Percentiles rank a stretch among this genome's conserved stretches.
Evolutionary conservation across 2,888 invertebrate genomes (phyloP).

Genomic region (Sinohyriopsis cumingii): DNA sequence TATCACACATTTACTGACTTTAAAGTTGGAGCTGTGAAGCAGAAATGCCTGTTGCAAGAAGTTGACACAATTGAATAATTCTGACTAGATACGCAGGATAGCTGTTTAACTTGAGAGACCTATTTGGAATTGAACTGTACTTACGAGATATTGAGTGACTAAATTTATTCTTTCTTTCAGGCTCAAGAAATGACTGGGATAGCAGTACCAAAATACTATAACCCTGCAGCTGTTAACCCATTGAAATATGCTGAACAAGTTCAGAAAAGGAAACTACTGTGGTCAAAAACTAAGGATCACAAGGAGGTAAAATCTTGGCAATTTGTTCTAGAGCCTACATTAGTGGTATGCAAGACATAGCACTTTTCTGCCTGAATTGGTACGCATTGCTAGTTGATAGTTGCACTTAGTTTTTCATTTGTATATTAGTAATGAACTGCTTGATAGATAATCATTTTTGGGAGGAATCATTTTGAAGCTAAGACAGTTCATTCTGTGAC

Average conservation of each 20-base stretch:
- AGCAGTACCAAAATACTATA: constrained; percentile 81
- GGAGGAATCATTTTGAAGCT: too few species aligned
- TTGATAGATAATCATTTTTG: too few species aligned
- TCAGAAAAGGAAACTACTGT: constrained; percentile 91
- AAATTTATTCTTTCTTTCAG: constrained; percentile 34
- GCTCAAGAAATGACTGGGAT: constrained; percentile 74
- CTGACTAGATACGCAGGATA: too few species aligned
- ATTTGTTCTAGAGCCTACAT: too few species aligned
- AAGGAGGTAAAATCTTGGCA: constrained; percentile 45
- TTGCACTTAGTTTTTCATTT: too few species aligned
- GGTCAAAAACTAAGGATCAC: constrained; percentile 75
- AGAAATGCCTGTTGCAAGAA: too few species aligned
- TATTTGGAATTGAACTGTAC: neutral
- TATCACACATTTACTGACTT: neutral
- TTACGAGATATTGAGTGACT: neutral
- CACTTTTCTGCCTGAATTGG: too few species aligned
- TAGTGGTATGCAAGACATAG: too few species aligned
- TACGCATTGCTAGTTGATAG: too few species aligned
- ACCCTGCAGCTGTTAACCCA: constrained; percentile 83
- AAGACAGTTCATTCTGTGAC: too few species aligned
- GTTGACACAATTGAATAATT: too few species aligned
- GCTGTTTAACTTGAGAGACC: neutral
- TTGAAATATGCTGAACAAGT: constrained; percentile 85
- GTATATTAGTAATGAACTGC: too few species aligned
- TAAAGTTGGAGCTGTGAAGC: neutral